These are phyloP conservation scores for Otis tarda DNA, from an alignment of 2,113 vertebrate genomes.

Conservation along the genomic window DNA sequence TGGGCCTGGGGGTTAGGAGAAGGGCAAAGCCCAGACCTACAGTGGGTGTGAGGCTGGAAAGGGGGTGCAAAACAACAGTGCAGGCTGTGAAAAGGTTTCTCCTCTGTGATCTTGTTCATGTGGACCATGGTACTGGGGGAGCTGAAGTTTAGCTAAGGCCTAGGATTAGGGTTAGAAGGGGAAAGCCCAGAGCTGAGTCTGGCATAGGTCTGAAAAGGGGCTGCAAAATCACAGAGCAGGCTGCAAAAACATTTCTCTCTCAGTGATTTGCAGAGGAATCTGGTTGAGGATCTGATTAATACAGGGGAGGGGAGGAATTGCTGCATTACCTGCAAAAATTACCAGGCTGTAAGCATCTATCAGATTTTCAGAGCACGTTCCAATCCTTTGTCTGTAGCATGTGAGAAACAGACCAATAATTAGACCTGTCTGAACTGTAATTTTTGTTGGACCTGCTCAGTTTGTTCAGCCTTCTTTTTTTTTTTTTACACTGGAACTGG, in stretches of 20 bases:
- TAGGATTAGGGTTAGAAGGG: neutral
- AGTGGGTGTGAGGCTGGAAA: neutral
- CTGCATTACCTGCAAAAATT: neutral
- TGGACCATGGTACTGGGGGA: accelerated
- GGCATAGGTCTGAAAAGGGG: neutral
- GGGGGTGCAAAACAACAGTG: neutral
- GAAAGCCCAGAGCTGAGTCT: neutral
- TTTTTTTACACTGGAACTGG: neutral
- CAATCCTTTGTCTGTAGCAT: neutral
- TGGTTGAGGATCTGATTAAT: neutral
- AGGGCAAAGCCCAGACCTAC: accelerated
- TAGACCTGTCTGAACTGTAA: neutral
- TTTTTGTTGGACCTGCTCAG: neutral
- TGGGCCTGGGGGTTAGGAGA: neutral
- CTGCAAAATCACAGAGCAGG: neutral
- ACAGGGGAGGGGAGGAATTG: neutral
- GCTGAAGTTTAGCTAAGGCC: neutral
- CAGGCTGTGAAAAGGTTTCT: neutral
- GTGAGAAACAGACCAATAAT: neutral
- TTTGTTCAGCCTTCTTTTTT: neutral
- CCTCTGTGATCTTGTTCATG: neutral
- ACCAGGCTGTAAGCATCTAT: neutral
- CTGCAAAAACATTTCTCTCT: neutral
- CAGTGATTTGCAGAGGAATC: neutral
- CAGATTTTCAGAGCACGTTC: neutral